Percentiles rank a stretch among this genome's conserved stretches.
Conservation (phyloP, 2,888 invertebrate genomes). For the Ellobium chinense region DNA sequence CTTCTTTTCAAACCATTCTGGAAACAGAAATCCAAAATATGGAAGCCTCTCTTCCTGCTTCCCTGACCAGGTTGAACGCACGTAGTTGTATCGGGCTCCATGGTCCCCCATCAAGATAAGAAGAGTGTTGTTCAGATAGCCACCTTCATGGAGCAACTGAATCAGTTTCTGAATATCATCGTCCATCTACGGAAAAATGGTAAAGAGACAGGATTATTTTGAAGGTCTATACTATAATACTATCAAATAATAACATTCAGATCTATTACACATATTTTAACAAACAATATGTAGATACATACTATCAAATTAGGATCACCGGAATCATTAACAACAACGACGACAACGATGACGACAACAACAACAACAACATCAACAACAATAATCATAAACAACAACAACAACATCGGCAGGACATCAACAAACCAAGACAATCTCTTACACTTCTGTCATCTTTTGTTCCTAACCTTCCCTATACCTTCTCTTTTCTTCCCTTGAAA, state of each 20-base stretch:
- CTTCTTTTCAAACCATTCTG: slow-evolving; percentile 83
- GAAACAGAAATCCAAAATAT: slow-evolving; percentile 89
- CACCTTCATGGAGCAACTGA: slow-evolving; percentile 81
- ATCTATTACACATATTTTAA: not conserved
- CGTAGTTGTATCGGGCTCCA: slow-evolving; percentile 87
- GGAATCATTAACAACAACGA: too few species aligned
- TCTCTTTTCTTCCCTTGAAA: too few species aligned
- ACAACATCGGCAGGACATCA: too few species aligned
- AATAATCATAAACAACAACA: too few species aligned
- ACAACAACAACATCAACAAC: too few species aligned
- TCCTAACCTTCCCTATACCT: too few species aligned
- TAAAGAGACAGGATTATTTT: not conserved
- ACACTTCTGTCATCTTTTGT: too few species aligned
- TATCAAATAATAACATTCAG: not conserved
- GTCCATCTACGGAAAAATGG: slow-evolving; percentile 82
- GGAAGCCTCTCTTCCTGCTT: slow-evolving; percentile 94
- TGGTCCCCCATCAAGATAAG: slow-evolving; percentile 95
- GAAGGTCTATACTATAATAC: not conserved
- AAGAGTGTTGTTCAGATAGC: slow-evolving; percentile 87
- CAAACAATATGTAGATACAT: not conserved
- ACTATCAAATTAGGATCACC: not conserved
- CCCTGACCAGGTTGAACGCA: slow-evolving; percentile 91
- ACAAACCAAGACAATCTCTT: too few species aligned
- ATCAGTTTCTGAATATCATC: slow-evolving; percentile 83
- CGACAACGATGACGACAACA: too few species aligned